phyloP scores from a whole-genome alignment of 2,888 invertebrate genomes.

The Diarsia rubi region DNA sequence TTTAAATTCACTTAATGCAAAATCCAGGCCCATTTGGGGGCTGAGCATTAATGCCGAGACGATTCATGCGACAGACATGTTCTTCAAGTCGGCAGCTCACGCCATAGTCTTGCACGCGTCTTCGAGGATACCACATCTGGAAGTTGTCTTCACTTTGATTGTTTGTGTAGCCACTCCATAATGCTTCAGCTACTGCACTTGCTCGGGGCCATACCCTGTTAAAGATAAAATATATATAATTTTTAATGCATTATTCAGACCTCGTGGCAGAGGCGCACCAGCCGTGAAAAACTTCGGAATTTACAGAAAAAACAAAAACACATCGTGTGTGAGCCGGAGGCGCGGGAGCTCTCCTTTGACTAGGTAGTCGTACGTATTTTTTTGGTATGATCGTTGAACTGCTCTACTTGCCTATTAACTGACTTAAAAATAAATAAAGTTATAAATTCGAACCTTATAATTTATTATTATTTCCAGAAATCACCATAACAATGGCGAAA shows the following conservation, averaged over 20 bases:
- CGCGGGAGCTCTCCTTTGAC: no score
- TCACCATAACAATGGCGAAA: no score
- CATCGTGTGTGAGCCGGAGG: no score
- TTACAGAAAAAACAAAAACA: no score
- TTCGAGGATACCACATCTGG: background rate
- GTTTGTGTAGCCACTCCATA: conserved; percentile 65
- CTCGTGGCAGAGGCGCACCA: no score
- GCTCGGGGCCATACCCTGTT: conserved; percentile 56
- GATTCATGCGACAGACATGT: conserved; percentile 92
- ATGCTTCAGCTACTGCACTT: conserved; percentile 56
- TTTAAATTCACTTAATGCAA: conserved; percentile 45
- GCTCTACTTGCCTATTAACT: no score
- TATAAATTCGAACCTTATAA: no score
- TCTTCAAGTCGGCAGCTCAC: conserved; percentile 79
- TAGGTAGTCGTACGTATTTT: no score
- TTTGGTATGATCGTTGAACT: no score
- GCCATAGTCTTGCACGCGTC: conserved; percentile 42
- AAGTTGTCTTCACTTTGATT: rapidly evolving
- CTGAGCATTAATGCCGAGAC: conserved; percentile 93
- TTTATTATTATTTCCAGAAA: no score
- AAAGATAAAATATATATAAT: background rate
- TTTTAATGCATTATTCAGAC: background rate
- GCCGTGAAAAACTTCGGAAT: no score
- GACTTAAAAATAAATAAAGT: no score
- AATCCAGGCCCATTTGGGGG: conserved; percentile 93